phyloP scores from a whole-genome alignment of 2,113 vertebrate genomes.

The Pseudorasbora parva region DNA sequence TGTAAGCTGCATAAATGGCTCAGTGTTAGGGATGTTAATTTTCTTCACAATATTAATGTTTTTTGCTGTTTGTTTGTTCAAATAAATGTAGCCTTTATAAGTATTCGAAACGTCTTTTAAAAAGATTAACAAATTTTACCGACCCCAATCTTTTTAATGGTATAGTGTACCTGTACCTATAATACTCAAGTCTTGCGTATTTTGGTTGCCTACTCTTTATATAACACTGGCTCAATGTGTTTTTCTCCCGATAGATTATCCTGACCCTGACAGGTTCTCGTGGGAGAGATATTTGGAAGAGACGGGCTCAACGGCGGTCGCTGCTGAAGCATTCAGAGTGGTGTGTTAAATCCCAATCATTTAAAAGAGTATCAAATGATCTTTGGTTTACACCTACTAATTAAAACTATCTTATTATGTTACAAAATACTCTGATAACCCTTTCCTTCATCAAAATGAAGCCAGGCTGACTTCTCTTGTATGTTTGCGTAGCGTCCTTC shows the following conservation, averaged over 20 bases:
- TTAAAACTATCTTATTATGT: too few species aligned
- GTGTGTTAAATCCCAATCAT: slow-evolving; percentile 69
- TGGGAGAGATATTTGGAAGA: slow-evolving; percentile 95
- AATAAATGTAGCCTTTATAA: too few species aligned
- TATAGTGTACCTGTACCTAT: not conserved
- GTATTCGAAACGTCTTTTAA: not conserved
- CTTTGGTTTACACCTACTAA: not conserved
- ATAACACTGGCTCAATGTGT: not conserved
- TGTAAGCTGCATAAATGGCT: too few species aligned
- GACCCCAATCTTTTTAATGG: not conserved
- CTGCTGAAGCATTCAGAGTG: slow-evolving; percentile 88
- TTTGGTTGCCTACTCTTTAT: not conserved
- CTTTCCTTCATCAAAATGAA: not conserved
- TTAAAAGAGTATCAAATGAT: not conserved
- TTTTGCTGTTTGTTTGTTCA: too few species aligned
- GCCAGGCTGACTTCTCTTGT: not conserved
- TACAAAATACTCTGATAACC: not conserved
- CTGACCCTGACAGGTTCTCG: slow-evolving; percentile 88
- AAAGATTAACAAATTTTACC: not conserved
- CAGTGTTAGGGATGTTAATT: too few species aligned
- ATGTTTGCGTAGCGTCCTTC: slow-evolving; percentile 78
- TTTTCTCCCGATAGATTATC: slow-evolving; percentile 82
- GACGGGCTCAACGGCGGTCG: slow-evolving; percentile 87
- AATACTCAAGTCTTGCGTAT: not conserved
- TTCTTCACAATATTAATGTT: too few species aligned